Conservation (phyloP, 2,113 vertebrate genomes). For the Corynorhinus townsendii region DNA sequence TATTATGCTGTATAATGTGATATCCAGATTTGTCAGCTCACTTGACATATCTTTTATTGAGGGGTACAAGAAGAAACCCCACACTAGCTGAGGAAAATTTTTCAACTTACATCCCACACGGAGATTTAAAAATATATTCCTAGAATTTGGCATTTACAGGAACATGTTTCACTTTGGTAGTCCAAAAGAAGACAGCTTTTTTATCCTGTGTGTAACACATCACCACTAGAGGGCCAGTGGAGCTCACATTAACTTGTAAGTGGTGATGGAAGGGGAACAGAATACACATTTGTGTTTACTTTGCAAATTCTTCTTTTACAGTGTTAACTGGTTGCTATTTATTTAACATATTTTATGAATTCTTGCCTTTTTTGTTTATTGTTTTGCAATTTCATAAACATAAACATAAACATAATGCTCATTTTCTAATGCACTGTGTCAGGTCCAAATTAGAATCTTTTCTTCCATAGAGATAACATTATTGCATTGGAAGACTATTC, state of each 20-base stretch:
- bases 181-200: constrained; percentile 48
- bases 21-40: constrained; percentile 66
- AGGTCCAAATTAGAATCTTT: neutral
- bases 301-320: neutral
- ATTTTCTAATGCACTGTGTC: constrained; percentile 16
- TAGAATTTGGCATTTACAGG: constrained; percentile 74
- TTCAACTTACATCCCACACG: constrained; percentile 72
- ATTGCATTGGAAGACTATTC: constrained; percentile 29
- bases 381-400: neutral
- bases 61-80: constrained; percentile 75
- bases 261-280: rapidly evolving
- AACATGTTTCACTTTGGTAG: constrained; percentile 64
- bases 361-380: neutral
- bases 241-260: neutral
- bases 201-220: neutral
- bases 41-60: constrained; percentile 76
- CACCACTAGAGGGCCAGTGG: constrained; percentile 46
- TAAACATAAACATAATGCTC: neutral
- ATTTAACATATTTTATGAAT: neutral
- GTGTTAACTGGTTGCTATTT: neutral
- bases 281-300: neutral
- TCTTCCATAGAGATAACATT: constrained; percentile 27
- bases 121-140: constrained; percentile 75
- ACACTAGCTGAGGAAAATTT: constrained; percentile 64
- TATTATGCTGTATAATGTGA: constrained; percentile 69